Base-by-base conservation (phyloP, 1,140 invertebrate genomes). In the Philotrypesis tridentata region DNA sequence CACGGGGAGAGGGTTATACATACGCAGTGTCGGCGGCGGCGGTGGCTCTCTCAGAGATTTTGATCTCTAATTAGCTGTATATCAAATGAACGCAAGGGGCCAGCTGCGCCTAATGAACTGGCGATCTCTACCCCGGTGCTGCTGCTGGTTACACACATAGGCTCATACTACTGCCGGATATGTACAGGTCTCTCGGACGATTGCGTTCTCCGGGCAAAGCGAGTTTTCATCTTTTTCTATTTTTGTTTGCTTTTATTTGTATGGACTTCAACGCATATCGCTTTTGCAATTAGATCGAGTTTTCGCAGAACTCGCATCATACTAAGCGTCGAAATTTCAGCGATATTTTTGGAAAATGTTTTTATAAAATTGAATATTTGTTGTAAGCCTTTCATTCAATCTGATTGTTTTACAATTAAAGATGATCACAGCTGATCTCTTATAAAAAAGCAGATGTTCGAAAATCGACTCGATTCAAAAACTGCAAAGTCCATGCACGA, bases 11-110 rank as follows among this genome's bases (percentile, higher is more conserved):
- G 70, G 5, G 7, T n/a, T n/a, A n/a, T n/a, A 65, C 31, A 27
- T 37, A n/a, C 55, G 29, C 23, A 74, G 33, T 37, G 33, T 23
- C 0, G 1, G 48, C 60, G 55, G 14, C 4, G 23, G 11, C 71
- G 80, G 55, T 48, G 23, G 73, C 77, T 71, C 83, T 75, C 61
- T 73, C 77, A 82, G 84, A 89, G 88, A 90, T 88, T 90, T 86
- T 83, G 86, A 89, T 91, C 88, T 89, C 86, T 88, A 89, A 91
- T 91, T 90, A 91, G 87, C 87, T 88, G 85, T 89, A 87, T 86
- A 88, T 90, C 89, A 90, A 90, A 87, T 87, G 86, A 86, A 88
- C 84, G 78, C 85, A 76, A 84, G 85, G 12, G 37, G 40, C 68
- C 72, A 70, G 63, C 63, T 63, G 55, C n/a, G 55, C 65, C 68